Conservation (phyloP, 2,888 invertebrate species). For the Perizoma flavofasciatum region DNA sequence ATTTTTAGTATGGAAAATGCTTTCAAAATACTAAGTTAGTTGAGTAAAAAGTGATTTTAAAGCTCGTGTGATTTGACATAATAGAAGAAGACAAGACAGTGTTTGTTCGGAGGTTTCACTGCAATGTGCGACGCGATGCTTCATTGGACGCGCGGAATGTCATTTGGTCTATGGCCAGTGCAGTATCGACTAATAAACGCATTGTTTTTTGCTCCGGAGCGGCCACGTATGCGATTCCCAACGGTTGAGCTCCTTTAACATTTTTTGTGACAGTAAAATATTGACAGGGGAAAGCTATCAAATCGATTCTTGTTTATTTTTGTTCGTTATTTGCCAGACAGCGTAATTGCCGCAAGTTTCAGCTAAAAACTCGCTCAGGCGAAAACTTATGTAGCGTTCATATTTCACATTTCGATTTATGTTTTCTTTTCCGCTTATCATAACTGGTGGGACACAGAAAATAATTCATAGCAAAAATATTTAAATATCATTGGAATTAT, state of each 20-base stretch:
- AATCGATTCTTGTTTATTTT: slow-evolving; percentile 44
- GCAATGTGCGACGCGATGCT: slow-evolving; percentile 46
- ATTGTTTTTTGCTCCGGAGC: slow-evolving; percentile 46
- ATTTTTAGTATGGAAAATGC: no score
- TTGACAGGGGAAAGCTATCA: slow-evolving; percentile 69
- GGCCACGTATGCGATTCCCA: slow-evolving; percentile 31
- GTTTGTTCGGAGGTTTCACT: slow-evolving; percentile 26
- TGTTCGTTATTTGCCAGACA: slow-evolving; percentile 32
- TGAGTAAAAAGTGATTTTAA: no score
- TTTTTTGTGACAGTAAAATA: slow-evolving; percentile 55
- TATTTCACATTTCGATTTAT: no score
- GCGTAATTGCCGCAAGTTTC: slow-evolving; percentile 27
- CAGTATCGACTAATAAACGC: slow-evolving; percentile 29
- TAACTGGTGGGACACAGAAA: no score
- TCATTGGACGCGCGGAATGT: slow-evolving; percentile 68
- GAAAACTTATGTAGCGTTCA: slow-evolving; percentile 27
- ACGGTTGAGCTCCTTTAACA: slow-evolving; percentile 49
- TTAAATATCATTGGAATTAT: no score
- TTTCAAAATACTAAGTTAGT: no score
- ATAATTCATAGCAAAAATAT: no score
- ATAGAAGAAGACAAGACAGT: slow-evolving; percentile 3
- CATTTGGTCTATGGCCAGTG: slow-evolving; percentile 49
- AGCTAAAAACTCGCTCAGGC: slow-evolving; percentile 23
- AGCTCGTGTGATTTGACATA: no score
- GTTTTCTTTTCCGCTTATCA: no score